A percentile compares a stretch with the other conserved stretches of the same genome.
Evolutionary conservation across 2,797 vertebrate genomes (phyloP).

Genomic region (Chaetodon trifasciatus): DNA sequence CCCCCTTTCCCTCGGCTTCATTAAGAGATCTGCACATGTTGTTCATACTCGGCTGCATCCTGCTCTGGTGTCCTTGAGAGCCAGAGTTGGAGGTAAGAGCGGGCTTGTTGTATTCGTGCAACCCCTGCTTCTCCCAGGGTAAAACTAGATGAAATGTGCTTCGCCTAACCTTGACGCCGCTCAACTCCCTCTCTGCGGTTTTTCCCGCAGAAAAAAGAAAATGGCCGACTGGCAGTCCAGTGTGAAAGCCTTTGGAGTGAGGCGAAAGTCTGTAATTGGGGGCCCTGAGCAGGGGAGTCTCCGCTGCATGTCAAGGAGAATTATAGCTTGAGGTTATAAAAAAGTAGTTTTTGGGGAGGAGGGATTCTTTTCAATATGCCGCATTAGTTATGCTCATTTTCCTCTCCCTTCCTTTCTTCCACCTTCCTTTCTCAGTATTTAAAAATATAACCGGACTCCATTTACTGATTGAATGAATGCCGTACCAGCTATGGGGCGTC

Average conservation of each 20-base stretch:
- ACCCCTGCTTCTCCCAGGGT: constrained; percentile 46
- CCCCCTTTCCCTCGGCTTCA: constrained; percentile 56
- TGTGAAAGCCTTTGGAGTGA: constrained; percentile 48
- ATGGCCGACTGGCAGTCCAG: constrained; percentile 45
- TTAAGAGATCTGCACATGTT: constrained; percentile 60
- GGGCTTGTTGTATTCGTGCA: constrained; percentile 41
- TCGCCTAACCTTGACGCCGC: constrained; percentile 72
- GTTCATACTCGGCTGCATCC: constrained; percentile 51
- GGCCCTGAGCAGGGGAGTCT: constrained; percentile 56
- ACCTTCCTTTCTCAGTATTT: constrained; percentile 10
- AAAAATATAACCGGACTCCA: constrained; percentile 44
- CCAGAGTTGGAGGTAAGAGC: constrained; percentile 20
- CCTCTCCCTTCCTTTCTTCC: not conserved
- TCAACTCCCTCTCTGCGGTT: constrained; percentile 40
- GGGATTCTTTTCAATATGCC: constrained; percentile 40
- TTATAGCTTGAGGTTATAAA: constrained; percentile 57
- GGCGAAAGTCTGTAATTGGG: constrained; percentile 63
- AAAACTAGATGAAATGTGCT: constrained; percentile 61
- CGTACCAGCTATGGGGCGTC: constrained; percentile 44
- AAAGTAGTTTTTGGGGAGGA: constrained; percentile 9
- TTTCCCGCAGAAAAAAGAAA: constrained; percentile 47
- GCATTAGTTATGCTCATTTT: constrained; percentile 30
- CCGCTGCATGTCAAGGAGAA: constrained; percentile 67
- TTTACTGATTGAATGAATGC: constrained; percentile 48
- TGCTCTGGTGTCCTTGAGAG: constrained; percentile 70